A percentile compares a stretch with the other conserved stretches of the same genome.
These are phyloP conservation scores for Eclectus roratus DNA, from an alignment of 2,113 vertebrate species.

Conservation along the genomic window DNA sequence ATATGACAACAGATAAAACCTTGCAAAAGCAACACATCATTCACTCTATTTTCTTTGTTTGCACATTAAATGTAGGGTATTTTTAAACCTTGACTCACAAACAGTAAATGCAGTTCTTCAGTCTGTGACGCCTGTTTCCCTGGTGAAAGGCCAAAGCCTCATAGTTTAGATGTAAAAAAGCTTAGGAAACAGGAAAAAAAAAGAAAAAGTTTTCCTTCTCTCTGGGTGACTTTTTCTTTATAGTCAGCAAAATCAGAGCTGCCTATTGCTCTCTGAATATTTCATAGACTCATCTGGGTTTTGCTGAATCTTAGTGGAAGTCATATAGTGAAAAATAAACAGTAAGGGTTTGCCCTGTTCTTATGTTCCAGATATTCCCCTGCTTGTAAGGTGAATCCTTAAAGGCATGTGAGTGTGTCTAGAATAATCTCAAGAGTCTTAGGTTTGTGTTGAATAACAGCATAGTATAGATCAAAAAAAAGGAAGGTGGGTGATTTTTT, in stretches of 20 bases:
- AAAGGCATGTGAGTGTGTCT: background rate
- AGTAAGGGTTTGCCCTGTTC: background rate
- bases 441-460: background rate
- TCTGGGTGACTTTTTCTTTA: background rate
- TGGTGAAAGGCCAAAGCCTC: background rate
- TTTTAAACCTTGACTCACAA: background rate
- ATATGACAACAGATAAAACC: slow-evolving; percentile 1
- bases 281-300: background rate
- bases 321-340: background rate
- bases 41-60: background rate
- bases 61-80: background rate
- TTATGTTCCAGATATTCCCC: background rate
- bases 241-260: background rate
- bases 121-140: background rate
- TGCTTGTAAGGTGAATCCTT: background rate
- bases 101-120: background rate
- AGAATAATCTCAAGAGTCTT: background rate
- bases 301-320: background rate
- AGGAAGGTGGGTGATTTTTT: background rate
- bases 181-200: background rate
- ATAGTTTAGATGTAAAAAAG: background rate
- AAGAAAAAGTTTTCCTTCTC: background rate
- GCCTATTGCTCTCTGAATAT: background rate
- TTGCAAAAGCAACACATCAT: background rate
- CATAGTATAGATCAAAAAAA: background rate